Evolutionary conservation across 2,113 vertebrate species (phyloP).

Genomic region (Corvus hawaiiensis): DNA sequence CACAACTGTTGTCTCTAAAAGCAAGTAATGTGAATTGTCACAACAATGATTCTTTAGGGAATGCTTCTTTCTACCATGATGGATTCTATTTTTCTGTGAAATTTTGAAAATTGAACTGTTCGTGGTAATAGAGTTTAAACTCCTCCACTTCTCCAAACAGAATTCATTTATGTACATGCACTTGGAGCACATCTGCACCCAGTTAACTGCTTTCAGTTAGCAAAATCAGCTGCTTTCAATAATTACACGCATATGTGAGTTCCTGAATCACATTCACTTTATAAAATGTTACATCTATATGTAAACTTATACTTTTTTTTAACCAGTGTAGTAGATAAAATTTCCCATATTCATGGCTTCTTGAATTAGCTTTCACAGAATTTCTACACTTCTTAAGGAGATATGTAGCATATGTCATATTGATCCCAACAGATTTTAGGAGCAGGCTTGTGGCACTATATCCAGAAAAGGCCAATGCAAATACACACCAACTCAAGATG

Average conservation of each 20-base stretch:
- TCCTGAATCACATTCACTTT: not conserved
- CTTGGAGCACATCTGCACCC: not conserved
- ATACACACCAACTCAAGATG: not conserved
- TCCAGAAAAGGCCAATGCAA: not conserved
- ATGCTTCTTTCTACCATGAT: constrained; percentile 1
- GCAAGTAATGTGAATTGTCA: constrained; percentile 5
- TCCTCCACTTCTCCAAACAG: not conserved
- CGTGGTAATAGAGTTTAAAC: not conserved
- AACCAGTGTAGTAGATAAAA: not conserved
- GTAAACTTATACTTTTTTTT: not conserved
- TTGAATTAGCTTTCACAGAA: constrained; percentile 9
- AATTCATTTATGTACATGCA: not conserved
- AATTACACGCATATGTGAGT: not conserved
- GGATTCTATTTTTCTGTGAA: not conserved
- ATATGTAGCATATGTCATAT: not conserved
- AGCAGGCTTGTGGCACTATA: not conserved
- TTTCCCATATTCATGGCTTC: not conserved
- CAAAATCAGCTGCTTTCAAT: constrained; percentile 8
- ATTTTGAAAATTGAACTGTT: constrained; percentile 17
- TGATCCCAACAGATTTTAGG: constrained; percentile 1
- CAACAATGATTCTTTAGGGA: constrained; percentile 21
- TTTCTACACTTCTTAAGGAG: not conserved
- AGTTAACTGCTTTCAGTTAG: not conserved
- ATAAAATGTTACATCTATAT: not conserved
- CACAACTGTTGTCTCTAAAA: constrained; percentile 41